Base-by-base conservation (phyloP, 2,797 vertebrate genomes). In the Mastacembelus armatus region DNA sequence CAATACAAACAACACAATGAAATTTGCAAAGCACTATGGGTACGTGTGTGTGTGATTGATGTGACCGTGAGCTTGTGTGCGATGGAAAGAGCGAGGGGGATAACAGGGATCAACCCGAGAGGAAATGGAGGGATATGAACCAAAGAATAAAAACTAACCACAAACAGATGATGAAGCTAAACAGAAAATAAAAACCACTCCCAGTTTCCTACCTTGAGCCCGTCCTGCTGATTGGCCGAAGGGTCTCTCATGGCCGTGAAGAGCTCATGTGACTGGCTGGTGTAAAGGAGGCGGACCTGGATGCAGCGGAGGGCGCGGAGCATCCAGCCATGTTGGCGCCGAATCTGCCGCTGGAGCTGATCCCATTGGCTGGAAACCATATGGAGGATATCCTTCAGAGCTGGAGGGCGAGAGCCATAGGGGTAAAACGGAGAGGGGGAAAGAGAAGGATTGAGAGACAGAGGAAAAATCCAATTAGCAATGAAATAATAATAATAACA, bases 281-380 rank as follows among this genome's bases (percentile, higher is more conserved):
- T 89, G 56, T 78, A 77, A 88, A 99, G 92, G 81, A 98, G 95
- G 92, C 95, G 95, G 18, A 95, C 92, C 95, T 96, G 98, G 93
- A 98, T 93, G 94, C 93, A 93, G 78, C 96, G 95, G 77, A 99
- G 94, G 61, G 96, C 90, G 78, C 94, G 93, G 80, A 98, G 94
- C 94, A 99, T 98, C 97, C 98, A 99, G 90, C 95, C 93, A 91
- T 98, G 97, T 85, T 98, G 98, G 78, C 96, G 95, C 85, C 96
- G 95, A 90, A 98, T 96, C 95, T 99, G 98, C 71, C 93, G 94
- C 94, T 98, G 97, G 79, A 99, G 94, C 90, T 98, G 96, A 82
- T 95, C 96, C 98, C 98, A 99, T 78, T 99, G 97, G 91, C 93
- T 92, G 45, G 92, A 92, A 71, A 99, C 96, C 96, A 98, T 97